Evolutionary conservation across 2,797 vertebrate species (phyloP).

Genomic region (Gorsachius magnificus): DNA sequence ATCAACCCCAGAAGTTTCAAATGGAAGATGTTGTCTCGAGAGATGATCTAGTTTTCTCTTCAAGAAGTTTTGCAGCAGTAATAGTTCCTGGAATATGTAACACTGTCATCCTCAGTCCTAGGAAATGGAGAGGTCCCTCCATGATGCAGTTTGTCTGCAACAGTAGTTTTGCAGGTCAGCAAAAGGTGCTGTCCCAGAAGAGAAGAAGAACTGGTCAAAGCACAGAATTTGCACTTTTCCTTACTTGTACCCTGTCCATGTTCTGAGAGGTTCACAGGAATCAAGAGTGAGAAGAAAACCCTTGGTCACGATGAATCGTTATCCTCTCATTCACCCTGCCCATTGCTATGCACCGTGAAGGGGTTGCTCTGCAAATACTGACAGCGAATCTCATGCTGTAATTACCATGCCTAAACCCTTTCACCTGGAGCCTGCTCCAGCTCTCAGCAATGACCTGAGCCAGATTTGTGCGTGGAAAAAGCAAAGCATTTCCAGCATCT

Average conservation of each 20-base stretch:
- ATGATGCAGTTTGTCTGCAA: not conserved
- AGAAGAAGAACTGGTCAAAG: not conserved
- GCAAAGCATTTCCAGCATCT: not conserved
- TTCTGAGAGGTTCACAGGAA: not conserved
- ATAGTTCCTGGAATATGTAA: not conserved
- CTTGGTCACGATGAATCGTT: not conserved
- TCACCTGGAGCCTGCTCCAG: not conserved
- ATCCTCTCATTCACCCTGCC: not conserved
- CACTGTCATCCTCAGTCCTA: not conserved
- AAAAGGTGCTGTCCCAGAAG: not conserved
- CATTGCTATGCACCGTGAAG: accelerated
- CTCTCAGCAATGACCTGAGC: not conserved
- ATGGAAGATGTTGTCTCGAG: not conserved
- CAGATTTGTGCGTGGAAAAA: not conserved
- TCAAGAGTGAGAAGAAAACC: not conserved
- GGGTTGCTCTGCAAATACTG: not conserved
- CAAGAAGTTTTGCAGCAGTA: not conserved
- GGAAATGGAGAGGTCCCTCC: not conserved
- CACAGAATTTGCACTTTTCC: not conserved
- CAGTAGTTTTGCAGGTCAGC: not conserved
- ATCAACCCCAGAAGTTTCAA: not conserved
- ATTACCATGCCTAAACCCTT: not conserved
- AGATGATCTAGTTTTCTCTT: slow-evolving; percentile 11
- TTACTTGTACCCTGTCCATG: not conserved
- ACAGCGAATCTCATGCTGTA: not conserved